These are phyloP conservation scores for Pollenia labialis DNA, from an alignment of 2,888 invertebrate genomes.

Conservation along the genomic window DNA sequence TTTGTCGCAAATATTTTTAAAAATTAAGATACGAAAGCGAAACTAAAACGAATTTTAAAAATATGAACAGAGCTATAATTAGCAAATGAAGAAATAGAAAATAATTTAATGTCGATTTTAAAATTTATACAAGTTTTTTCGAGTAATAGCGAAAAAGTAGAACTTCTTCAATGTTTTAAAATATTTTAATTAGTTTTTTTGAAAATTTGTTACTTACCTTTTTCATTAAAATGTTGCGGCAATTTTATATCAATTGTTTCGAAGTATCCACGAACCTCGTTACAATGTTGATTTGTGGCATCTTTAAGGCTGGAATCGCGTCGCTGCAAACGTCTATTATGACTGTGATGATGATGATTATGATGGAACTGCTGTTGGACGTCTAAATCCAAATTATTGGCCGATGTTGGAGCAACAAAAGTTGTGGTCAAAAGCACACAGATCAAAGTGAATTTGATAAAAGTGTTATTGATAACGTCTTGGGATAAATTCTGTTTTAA, in stretches of 20 bases:
- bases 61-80: too few species aligned
- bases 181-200: not conserved
- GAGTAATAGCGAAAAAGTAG: too few species aligned
- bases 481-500: conserved; percentile 53
- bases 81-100: too few species aligned
- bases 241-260: conserved; percentile 82
- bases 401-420: conserved; percentile 39
- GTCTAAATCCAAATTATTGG: conserved; percentile 69
- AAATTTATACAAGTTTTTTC: too few species aligned
- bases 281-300: conserved; percentile 78
- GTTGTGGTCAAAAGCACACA: conserved; percentile 43
- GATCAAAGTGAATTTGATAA: conserved; percentile 56
- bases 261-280: conserved; percentile 80
- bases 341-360: conserved; percentile 74
- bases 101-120: too few species aligned
- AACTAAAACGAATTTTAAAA: too few species aligned
- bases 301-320: conserved; percentile 79
- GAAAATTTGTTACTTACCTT: conserved; percentile 77
- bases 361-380: conserved; percentile 74
- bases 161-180: too few species aligned
- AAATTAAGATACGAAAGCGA: too few species aligned
- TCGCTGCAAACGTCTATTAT: conserved; percentile 78
- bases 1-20: too few species aligned
- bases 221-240: conserved; percentile 81
- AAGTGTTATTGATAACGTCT: conserved; percentile 19